Base-by-base conservation (phyloP, 2,888 invertebrate species). In the Philopedon plagiatum region DNA sequence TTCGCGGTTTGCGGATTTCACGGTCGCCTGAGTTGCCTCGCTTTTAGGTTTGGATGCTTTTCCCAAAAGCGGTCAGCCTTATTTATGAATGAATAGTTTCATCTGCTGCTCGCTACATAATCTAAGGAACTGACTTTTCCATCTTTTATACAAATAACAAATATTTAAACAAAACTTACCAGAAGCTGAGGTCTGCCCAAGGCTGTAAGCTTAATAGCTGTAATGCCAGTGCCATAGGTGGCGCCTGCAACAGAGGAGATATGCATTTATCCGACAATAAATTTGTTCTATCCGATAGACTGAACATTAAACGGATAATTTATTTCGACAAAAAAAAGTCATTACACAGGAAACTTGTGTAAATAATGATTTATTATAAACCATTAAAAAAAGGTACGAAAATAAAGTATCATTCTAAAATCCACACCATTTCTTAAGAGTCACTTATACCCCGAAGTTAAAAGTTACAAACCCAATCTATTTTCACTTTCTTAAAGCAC, bases 131-230 rank as follows among this genome's bases (percentile, higher is more conserved):
- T n/a, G n/a, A n/a, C n/a, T 51, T 51, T 51, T 51, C 51, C 11
- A 29, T 29, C 29, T 29, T 3, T 29, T 3, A 29, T 5, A 1
- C 19, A 61, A 56, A 56, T 29, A 2, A 29, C 1, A 56, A 29
- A n/a, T 13, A 29, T n/a, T 7, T 3, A 44, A 66, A 68, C 37
- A 18, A 65, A 32, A 90, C 91, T 90, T 88, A 98, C 98, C 89
- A 98, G 88, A 80, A 99, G 89, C 85, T 98, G 97, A 58, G 99
- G 99, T 83, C 99, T 91, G 80, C 99, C 99, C 39, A 99, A 90
- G 7, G 99, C 99, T 32, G 99, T 99, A 80, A 99, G 87, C 87
- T 99, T 99, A 75, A 99, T 92, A 44, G 99, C 99, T 82, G 97
- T 97, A 81, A 99, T 94, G 41, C 99, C 99, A 21, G 97, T 96